A percentile compares a stretch with the other conserved stretches of the same genome.
Evolutionary conservation across 2,888 invertebrate species (phyloP).

Genomic region (Eupithecia insigniata): DNA sequence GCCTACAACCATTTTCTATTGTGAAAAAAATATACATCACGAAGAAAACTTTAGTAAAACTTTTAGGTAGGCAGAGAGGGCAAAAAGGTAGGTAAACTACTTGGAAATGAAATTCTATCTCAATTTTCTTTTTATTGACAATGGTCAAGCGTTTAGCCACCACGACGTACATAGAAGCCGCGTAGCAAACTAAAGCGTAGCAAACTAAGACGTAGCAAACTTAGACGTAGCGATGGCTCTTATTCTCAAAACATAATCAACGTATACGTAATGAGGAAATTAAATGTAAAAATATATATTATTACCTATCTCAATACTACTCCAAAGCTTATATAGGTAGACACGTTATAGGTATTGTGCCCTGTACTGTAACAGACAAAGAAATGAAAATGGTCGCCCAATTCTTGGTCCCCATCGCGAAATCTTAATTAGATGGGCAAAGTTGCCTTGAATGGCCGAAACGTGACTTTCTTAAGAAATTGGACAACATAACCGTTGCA

Average conservation of each 20-base stretch:
- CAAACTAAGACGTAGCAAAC: background rate
- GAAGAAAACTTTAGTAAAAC: background rate
- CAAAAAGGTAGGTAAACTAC: background rate
- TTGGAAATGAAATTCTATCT: background rate
- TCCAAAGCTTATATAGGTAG: background rate
- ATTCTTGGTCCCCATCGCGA: slow-evolving; percentile 50
- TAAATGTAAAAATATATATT: background rate
- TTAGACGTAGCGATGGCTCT: background rate
- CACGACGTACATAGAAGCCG: too few species aligned
- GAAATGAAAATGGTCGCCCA: slow-evolving; percentile 46
- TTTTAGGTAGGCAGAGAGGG: background rate
- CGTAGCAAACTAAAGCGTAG: background rate
- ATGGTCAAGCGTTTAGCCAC: too few species aligned
- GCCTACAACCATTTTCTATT: background rate
- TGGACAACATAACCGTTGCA: slow-evolving; percentile 43
- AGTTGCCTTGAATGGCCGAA: slow-evolving; percentile 56
- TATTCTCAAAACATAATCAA: background rate
- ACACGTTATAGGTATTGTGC: background rate
- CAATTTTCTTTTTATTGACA: background rate
- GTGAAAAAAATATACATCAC: background rate
- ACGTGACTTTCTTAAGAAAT: slow-evolving; percentile 59
- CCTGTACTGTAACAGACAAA: slow-evolving; percentile 37
- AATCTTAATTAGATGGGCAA: slow-evolving; percentile 61
- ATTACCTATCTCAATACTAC: background rate
- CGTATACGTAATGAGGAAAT: background rate